Evolutionary conservation across 2,113 vertebrate genomes (phyloP).

Genomic region (Piprites chloris): DNA sequence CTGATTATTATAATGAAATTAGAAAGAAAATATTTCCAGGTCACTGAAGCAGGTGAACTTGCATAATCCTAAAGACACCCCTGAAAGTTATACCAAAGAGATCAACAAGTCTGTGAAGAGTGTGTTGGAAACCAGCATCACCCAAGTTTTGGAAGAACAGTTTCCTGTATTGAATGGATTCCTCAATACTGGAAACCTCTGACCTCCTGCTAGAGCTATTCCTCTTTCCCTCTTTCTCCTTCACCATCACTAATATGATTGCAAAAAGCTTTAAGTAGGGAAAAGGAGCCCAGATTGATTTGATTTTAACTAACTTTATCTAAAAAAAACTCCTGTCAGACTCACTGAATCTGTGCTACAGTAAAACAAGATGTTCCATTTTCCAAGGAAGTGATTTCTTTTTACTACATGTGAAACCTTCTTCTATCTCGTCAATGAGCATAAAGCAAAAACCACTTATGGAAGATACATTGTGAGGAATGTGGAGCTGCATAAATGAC

Average conservation of each 20-base stretch:
- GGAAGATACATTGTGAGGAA: not conserved
- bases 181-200: not conserved
- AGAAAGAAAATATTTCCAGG: not conserved
- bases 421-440: constrained; percentile 1
- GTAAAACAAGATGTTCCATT: not conserved
- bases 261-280: not conserved
- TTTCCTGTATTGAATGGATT: not conserved
- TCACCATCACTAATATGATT: not conserved
- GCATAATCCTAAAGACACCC: not conserved
- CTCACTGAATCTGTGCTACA: not conserved
- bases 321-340: not conserved
- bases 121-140: not conserved
- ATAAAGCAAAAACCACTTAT: constrained; percentile 23
- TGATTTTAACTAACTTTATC: constrained; percentile 46
- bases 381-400: not conserved
- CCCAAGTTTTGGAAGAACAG: not conserved
- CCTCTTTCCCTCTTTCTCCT: not conserved
- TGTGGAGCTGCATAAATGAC: constrained; percentile 57
- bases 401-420: not conserved
- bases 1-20: not conserved
- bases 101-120: not conserved
- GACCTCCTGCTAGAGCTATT: not conserved
- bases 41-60: not conserved
- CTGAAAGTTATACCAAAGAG: not conserved
- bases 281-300: not conserved